These are phyloP conservation scores for Noctua pronuba DNA, from an alignment of 2,888 invertebrate species.

Conservation along the genomic window DNA sequence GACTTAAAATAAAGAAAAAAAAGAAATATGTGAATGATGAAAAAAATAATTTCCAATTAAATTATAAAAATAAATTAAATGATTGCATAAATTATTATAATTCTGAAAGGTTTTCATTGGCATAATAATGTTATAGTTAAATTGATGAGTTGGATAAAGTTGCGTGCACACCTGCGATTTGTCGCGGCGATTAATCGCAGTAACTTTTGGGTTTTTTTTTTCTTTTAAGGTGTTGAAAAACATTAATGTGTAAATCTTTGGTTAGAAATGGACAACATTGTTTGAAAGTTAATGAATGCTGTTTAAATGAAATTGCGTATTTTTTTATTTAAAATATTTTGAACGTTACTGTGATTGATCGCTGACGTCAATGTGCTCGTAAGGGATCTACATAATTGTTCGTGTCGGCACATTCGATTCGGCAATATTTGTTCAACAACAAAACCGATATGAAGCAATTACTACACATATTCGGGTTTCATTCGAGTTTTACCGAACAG, in stretches of 20 bases:
- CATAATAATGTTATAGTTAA: constrained; percentile 62
- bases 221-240: neutral
- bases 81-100: constrained; percentile 48
- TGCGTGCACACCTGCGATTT: constrained; percentile 48
- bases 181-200: constrained; percentile 43
- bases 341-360: constrained; percentile 34
- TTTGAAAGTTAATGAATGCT: constrained; percentile 2
- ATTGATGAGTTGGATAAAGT: constrained; percentile 36
- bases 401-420: neutral
- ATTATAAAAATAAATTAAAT: constrained; percentile 54
- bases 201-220: neutral
- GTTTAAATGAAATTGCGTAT: neutral
- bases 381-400: neutral
- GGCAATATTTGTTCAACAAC: neutral
- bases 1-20: constrained; percentile 30
- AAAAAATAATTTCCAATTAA: constrained; percentile 54
- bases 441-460: neutral
- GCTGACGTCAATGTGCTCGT: constrained; percentile 39
- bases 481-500: neutral
- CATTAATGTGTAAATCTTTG: neutral
- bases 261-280: neutral
- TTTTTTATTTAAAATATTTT: constrained; percentile 3
- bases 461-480: neutral
- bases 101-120: constrained; percentile 57
- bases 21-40: constrained; percentile 47